Base-by-base conservation (phyloP, 2,113 vertebrate genomes). In the Cranoglanis bouderius region DNA sequence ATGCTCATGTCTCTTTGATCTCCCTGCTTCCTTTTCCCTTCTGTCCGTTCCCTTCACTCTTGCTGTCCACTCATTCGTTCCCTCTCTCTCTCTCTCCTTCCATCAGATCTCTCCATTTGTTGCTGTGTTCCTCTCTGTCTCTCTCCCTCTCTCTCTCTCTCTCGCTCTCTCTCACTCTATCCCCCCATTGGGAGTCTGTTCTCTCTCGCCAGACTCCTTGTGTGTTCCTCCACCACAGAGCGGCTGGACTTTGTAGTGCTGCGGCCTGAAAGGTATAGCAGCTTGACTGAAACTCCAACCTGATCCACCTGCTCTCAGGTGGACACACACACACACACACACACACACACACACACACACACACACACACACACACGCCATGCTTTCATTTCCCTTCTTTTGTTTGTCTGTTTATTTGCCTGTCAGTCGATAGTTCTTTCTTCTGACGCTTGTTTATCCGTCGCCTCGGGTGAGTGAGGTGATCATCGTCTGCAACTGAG, bases 221-320 rank as follows among this genome's bases (percentile, higher is more conserved):
- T 81, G 49, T 29, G 78, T 81, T 55, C 59, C 40, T n/a, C 49
- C 84, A 87, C 88, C 84, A 55, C 91, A 78, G 87, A 67, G 85
- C 72, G 80, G 38, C 46, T 51, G 49, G 70, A 82, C 88, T 92
- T 91, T 92, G 92, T 91, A 90, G 91, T 72, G 77, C 61, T 82
- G 29, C 80, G 92, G 89, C 90, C 91, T 93, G 87, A 88, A 91
- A 93, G 89, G 85, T 77, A 84, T 87, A 87, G 88, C 89, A 87
- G 78, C 90, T 85, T 86, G 85, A 90, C 49, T 63, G 70, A 57
- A 86, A 91, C 57, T 89, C 81, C 90, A 90, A 88, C 83, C 93
- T 77, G 83, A 90, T 53, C 35, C 26, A 32, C 46, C 77, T 53
- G 46, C 46, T 80, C 40, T 77, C 38, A 77, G 74, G 26, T 51